Evolutionary conservation across 2,113 vertebrate species (phyloP).

Genomic region (Plecturocebus donacophilus): DNA sequence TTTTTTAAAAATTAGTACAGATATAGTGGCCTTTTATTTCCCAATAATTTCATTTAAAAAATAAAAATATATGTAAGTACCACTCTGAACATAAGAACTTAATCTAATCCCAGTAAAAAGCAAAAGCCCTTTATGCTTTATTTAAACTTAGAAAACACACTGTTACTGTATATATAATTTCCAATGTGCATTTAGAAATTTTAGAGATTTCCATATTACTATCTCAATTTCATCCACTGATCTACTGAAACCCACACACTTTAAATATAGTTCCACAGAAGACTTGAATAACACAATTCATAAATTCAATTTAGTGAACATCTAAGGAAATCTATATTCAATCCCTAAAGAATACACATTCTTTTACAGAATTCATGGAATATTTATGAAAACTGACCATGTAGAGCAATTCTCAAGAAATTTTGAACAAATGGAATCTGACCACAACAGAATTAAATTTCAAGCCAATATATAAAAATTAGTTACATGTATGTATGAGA

Average conservation of each 20-base stretch:
- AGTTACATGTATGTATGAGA: slow-evolving; percentile 40
- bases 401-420: slow-evolving; percentile 34
- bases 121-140: slow-evolving; percentile 29
- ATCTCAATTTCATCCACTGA: slow-evolving; percentile 27
- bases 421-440: slow-evolving; percentile 45
- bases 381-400: slow-evolving; percentile 61
- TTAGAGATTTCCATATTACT: slow-evolving; percentile 26
- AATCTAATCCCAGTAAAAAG: slow-evolving; percentile 24
- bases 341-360: slow-evolving; percentile 50
- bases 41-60: slow-evolving; percentile 38
- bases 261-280: slow-evolving; percentile 31
- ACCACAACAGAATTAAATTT: slow-evolving; percentile 52
- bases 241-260: slow-evolving; percentile 38
- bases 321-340: slow-evolving; percentile 40
- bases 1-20: not conserved
- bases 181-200: slow-evolving; percentile 16
- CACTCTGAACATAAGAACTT: slow-evolving; percentile 20
- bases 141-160: not conserved
- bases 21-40: not conserved
- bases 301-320: slow-evolving; percentile 54
- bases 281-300: slow-evolving; percentile 37
- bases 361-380: slow-evolving; percentile 1
- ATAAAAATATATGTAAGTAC: not conserved
- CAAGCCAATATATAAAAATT: slow-evolving; percentile 45
- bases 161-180: slow-evolving; percentile 39